These are phyloP conservation scores for Busseola fusca DNA, from an alignment of 2,888 invertebrate species.

Conservation along the genomic window DNA sequence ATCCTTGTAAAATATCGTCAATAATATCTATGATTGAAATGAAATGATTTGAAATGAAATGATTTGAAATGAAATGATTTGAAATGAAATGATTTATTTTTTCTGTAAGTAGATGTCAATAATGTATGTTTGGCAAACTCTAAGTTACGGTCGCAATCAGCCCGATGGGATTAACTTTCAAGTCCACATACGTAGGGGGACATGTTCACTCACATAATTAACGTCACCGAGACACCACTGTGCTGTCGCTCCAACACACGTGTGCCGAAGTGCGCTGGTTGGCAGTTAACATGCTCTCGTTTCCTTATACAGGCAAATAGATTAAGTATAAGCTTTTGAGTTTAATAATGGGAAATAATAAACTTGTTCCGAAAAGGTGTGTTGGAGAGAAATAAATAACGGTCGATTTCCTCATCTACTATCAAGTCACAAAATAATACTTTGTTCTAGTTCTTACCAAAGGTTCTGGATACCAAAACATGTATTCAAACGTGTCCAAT, in stretches of 20 bases:
- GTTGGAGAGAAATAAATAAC: conserved; percentile 6
- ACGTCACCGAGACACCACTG: conserved; percentile 55
- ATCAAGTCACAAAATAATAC: not conserved
- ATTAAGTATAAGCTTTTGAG: conserved; percentile 32
- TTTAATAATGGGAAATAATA: conserved; percentile 48
- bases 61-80: too few relatives aligned
- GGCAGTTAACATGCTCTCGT: conserved; percentile 51
- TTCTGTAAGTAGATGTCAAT: too few relatives aligned
- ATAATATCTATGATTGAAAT: too few relatives aligned
- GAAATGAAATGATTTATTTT: too few relatives aligned
- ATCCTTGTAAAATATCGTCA: conserved; percentile 29
- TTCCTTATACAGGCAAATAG: conserved; percentile 50
- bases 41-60: too few relatives aligned
- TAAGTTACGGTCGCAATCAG: conserved; percentile 29
- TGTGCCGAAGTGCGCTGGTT: conserved; percentile 42
- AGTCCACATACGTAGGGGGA: conserved; percentile 41
- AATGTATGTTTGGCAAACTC: conserved; percentile 19
- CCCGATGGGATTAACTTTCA: conserved; percentile 41
- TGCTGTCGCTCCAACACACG: conserved; percentile 54
- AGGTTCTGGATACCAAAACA: not conserved
- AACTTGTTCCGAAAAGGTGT: conserved; percentile 27
- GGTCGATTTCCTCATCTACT: conserved; percentile 3
- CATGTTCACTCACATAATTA: conserved; percentile 54
- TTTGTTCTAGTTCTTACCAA: not conserved
- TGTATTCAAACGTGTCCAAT: not conserved